Percentiles rank a stretch among this genome's conserved stretches.
Conservation (phyloP, 2,888 invertebrate genomes). For the Sminthurinus aureus region DNA sequence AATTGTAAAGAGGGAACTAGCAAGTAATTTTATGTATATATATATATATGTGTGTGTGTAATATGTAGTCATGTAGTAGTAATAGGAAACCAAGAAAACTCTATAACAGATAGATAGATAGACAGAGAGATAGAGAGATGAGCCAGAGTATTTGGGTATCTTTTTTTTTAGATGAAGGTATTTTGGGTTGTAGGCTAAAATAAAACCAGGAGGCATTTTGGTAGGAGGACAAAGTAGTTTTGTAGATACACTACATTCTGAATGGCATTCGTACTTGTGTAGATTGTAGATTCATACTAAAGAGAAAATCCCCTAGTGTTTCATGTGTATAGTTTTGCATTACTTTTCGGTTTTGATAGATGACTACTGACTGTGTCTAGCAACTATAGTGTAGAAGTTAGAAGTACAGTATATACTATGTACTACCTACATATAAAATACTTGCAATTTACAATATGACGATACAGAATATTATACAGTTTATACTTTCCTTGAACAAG, state of each 20-base stretch:
- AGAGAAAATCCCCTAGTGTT: not conserved
- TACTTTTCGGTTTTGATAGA: not conserved
- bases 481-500: too few species aligned
- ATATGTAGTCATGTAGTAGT: not conserved
- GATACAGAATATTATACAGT: too few species aligned
- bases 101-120: not conserved
- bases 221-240: not conserved
- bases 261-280: too few species aligned
- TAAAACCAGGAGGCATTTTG: constrained; percentile 37
- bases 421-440: too few species aligned
- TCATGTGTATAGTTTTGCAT: not conserved
- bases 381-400: too few species aligned
- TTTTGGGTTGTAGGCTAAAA: constrained; percentile 34
- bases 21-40: too few species aligned
- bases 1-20: not conserved
- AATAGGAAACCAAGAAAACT: not conserved
- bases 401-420: too few species aligned
- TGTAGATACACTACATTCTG: too few species aligned
- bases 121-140: not conserved
- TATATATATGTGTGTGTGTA: not conserved
- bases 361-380: too few species aligned
- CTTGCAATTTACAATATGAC: too few species aligned
- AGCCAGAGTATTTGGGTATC: constrained; percentile 22
- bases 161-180: constrained; percentile 25
- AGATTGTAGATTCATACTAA: not conserved